A percentile compares a stretch with the other conserved stretches of the same genome.
These are phyloP conservation scores for Chloroceryle aenea DNA, from an alignment of 2,113 vertebrate genomes.

Conservation along the genomic window DNA sequence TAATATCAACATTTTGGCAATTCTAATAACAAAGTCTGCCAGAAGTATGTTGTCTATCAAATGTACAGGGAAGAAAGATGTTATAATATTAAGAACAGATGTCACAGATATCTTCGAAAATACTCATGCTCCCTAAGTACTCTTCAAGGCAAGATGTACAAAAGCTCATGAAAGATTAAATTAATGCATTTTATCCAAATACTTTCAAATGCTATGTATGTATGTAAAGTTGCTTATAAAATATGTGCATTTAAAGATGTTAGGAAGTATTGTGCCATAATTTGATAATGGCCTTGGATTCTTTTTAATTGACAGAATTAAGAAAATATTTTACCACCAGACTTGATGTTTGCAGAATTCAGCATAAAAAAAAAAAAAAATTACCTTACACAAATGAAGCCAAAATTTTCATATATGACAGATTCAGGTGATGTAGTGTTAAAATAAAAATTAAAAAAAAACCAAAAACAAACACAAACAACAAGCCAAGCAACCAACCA, in stretches of 20 bases:
- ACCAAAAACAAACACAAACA: too few species aligned
- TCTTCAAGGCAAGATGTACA: slow-evolving; percentile 24
- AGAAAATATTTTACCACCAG: neutral
- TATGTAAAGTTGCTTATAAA: slow-evolving; percentile 37
- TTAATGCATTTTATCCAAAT: slow-evolving; percentile 24
- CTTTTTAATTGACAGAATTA: neutral
- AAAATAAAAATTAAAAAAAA: too few species aligned
- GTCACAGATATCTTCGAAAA: slow-evolving; percentile 65
- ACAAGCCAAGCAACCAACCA: too few species aligned
- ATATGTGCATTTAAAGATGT: slow-evolving; percentile 26
- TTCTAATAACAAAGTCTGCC: slow-evolving; percentile 78
- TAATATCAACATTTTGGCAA: slow-evolving; percentile 78
- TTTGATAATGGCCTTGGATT: slow-evolving; percentile 3
- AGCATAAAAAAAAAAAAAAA: neutral
- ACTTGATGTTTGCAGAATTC: neutral
- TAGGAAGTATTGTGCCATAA: slow-evolving; percentile 6
- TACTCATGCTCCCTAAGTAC: slow-evolving; percentile 40
- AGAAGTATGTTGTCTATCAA: slow-evolving; percentile 81
- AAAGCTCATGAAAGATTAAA: slow-evolving; percentile 34
- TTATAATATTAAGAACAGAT: slow-evolving; percentile 81
- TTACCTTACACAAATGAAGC: neutral
- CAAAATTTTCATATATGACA: neutral
- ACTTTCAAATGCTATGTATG: neutral
- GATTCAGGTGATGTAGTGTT: neutral
- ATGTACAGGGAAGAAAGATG: slow-evolving; percentile 74